Conservation (phyloP, 2,113 vertebrate species). For the Prunella himalayana region DNA sequence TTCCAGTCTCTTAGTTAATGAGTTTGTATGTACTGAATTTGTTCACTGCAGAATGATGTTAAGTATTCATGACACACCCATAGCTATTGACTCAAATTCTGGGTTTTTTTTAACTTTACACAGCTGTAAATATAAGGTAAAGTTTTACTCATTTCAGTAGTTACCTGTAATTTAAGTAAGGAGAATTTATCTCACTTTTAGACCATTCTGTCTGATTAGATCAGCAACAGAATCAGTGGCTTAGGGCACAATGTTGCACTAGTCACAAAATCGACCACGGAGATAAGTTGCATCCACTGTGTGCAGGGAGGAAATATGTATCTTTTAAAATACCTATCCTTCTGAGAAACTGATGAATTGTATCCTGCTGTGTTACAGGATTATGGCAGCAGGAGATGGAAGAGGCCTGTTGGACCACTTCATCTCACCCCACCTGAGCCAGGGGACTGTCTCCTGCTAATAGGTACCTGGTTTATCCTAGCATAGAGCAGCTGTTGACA, state of each 20-base stretch:
- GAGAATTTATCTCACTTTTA: background rate
- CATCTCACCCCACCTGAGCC: background rate
- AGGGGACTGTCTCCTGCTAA: background rate
- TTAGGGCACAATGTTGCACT: background rate
- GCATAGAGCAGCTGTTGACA: background rate
- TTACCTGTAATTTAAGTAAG: background rate
- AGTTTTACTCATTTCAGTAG: background rate
- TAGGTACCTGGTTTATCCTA: background rate
- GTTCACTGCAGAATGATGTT: background rate
- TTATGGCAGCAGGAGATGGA: background rate
- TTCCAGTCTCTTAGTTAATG: background rate
- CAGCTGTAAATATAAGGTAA: background rate
- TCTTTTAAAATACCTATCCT: background rate
- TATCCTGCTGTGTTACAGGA: background rate
- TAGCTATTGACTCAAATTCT: background rate
- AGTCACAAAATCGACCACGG: background rate
- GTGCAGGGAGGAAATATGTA: background rate
- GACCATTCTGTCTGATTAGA: background rate
- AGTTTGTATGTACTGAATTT: background rate
- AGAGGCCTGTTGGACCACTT: background rate
- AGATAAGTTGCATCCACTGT: background rate
- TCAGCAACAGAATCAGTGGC: background rate
- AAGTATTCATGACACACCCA: background rate
- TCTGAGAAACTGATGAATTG: background rate
- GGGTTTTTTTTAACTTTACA: background rate